Percentiles rank a stretch among this genome's conserved stretches.
These are phyloP conservation scores for Coregonus clupeaformis DNA, from an alignment of 2,113 vertebrate species.

Conservation along the genomic window DNA sequence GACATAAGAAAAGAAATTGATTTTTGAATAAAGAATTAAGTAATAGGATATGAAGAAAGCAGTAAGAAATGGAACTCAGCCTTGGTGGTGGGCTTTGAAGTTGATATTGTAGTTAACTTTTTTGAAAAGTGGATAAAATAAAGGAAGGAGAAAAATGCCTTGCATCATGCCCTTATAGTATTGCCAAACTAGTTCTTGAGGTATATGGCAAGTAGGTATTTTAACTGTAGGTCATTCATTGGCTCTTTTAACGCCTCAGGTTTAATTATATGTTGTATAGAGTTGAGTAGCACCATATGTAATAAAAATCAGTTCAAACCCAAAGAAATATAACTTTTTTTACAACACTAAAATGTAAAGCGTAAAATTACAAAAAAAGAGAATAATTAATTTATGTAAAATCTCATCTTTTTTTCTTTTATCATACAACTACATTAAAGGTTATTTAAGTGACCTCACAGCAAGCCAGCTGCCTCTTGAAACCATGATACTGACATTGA, in stretches of 20 bases:
- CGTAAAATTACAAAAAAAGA: slow-evolving; percentile 75
- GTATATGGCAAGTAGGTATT: slow-evolving; percentile 97
- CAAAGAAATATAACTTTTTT: slow-evolving; percentile 82
- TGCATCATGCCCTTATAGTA: slow-evolving; percentile 78
- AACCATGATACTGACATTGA: slow-evolving; percentile 64
- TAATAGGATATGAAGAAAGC: slow-evolving; percentile 82
- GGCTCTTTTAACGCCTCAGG: slow-evolving; percentile 85
- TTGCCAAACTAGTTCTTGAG: slow-evolving; percentile 98
- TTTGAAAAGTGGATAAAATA: slow-evolving; percentile 76
- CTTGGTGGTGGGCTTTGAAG: slow-evolving; percentile 56
- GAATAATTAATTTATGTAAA: slow-evolving; percentile 97
- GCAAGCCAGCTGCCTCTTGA: slow-evolving; percentile 95
- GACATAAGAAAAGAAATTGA: slow-evolving; percentile 79
- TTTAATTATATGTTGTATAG: slow-evolving; percentile 84
- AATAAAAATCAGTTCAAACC: slow-evolving; percentile 85
- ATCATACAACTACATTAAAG: slow-evolving; percentile 85
- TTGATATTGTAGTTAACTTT: slow-evolving; percentile 64
- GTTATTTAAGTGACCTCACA: slow-evolving; percentile 85
- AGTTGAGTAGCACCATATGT: slow-evolving; percentile 95
- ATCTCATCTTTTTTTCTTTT: slow-evolving; percentile 80
- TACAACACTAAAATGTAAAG: slow-evolving; percentile 94
- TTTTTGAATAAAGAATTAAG: slow-evolving; percentile 85
- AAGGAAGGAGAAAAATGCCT: slow-evolving; percentile 75
- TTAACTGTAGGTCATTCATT: slow-evolving; percentile 86
- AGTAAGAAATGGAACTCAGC: slow-evolving; percentile 71